Conservation (phyloP, 2,113 vertebrate genomes). For the Phaethon lepturus region DNA sequence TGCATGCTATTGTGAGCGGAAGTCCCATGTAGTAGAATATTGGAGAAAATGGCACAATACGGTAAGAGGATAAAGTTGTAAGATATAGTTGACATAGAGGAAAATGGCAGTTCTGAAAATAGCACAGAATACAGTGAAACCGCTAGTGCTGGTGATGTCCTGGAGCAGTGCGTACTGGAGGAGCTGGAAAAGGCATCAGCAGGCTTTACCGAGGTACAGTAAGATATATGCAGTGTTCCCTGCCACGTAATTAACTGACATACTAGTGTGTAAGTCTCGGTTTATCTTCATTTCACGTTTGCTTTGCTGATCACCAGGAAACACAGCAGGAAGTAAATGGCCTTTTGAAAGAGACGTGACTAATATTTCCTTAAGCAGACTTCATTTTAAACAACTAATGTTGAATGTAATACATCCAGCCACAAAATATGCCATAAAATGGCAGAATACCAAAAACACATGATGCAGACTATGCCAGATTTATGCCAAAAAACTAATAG, state of each 20-base stretch:
- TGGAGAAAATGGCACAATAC: not conserved
- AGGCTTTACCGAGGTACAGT: not conserved
- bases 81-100: not conserved
- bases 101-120: not conserved
- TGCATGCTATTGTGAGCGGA: not conserved
- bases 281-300: conserved; percentile 44
- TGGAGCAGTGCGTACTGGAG: not conserved
- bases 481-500: not conserved
- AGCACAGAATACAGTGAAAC: not conserved
- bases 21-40: not conserved
- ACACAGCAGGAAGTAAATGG: not conserved
- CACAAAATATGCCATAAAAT: conserved; percentile 25
- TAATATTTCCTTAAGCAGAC: not conserved
- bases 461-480: not conserved
- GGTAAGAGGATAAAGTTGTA: not conserved
- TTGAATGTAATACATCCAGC: not conserved
- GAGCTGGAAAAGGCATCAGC: not conserved
- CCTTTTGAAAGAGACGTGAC: not conserved
- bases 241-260: not conserved
- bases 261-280: not conserved
- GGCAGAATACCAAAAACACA: not conserved
- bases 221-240: not conserved
- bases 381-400: conserved; percentile 25
- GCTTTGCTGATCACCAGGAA: conserved; percentile 33
- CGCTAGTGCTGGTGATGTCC: not conserved